A percentile compares a stretch with the other conserved stretches of the same genome.
Conservation (phyloP, 2,797 vertebrate species). For the Nothura maculosa region DNA sequence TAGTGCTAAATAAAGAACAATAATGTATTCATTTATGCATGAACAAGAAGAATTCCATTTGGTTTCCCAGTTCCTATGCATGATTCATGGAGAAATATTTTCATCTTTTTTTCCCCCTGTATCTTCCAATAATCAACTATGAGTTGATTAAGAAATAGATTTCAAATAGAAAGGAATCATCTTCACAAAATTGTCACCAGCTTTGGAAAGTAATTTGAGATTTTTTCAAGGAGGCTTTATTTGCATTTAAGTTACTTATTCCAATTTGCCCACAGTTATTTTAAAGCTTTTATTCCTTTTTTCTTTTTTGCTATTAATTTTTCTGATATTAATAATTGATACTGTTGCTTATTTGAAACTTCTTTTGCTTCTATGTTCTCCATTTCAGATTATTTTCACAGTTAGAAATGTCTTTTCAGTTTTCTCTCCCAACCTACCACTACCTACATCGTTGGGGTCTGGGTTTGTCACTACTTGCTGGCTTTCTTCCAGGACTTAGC, state of each 20-base stretch:
- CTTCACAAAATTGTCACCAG: background rate
- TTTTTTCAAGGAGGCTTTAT: background rate
- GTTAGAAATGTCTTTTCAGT: background rate
- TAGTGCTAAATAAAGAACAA: conserved; percentile 17
- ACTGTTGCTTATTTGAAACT: background rate
- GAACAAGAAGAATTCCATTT: conserved; percentile 1
- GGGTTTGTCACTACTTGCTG: background rate
- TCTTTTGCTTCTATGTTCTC: background rate
- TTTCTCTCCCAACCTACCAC: background rate
- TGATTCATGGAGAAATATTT: background rate
- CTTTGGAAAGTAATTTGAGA: background rate
- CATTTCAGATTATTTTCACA: background rate
- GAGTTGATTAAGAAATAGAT: background rate
- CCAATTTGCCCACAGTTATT: background rate
- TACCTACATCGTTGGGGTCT: background rate
- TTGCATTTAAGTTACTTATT: background rate
- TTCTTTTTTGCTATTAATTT: background rate
- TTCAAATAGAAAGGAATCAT: background rate
- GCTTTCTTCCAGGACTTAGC: background rate
- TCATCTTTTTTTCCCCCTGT: background rate
- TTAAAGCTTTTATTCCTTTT: background rate
- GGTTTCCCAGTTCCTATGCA: background rate
- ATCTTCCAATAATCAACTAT: background rate
- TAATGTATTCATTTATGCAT: background rate
- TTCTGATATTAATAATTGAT: background rate